Percentiles rank a stretch among this genome's conserved stretches.
Conservation (phyloP, 2,113 vertebrate genomes). For the Neodontobutis hainanensis region DNA sequence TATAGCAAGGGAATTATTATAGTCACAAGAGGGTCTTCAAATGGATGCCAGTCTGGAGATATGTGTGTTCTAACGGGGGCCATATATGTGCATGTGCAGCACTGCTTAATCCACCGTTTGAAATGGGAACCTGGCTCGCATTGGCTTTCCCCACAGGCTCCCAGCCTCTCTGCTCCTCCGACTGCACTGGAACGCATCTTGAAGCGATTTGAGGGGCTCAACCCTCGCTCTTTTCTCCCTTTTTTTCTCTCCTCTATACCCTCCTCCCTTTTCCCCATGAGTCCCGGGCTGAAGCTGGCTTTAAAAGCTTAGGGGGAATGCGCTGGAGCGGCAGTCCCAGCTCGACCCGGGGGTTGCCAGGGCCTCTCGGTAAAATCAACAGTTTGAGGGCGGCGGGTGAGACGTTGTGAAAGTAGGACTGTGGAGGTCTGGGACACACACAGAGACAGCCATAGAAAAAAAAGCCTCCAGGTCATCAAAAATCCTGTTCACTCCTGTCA, state of each 20-base stretch:
- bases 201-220: conserved; percentile 76
- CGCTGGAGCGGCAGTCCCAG: conserved; percentile 59
- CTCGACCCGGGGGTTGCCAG: conserved; percentile 59
- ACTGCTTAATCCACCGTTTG: conserved; percentile 62
- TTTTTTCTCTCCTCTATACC: conserved; percentile 6
- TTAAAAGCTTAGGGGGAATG: conserved; percentile 62
- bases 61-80: conserved; percentile 36
- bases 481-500: conserved; percentile 60
- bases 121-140: conserved; percentile 67
- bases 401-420: conserved; percentile 49
- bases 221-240: conserved; percentile 40
- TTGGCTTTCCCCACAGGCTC: conserved; percentile 63
- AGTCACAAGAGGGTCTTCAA: conserved; percentile 15
- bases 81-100: conserved; percentile 48
- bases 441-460: conserved; percentile 21
- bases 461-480: conserved; percentile 54
- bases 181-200: conserved; percentile 74
- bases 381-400: conserved; percentile 51
- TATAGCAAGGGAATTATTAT: conserved; percentile 13
- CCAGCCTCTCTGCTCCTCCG: conserved; percentile 56
- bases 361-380: conserved; percentile 75
- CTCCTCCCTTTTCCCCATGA: conserved; percentile 10
- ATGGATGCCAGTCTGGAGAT: conserved; percentile 10
- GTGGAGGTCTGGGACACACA: conserved; percentile 19
- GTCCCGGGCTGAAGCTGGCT: conserved; percentile 54